Base-by-base conservation (phyloP, 1,140 invertebrate species). In the Mya arenaria region DNA sequence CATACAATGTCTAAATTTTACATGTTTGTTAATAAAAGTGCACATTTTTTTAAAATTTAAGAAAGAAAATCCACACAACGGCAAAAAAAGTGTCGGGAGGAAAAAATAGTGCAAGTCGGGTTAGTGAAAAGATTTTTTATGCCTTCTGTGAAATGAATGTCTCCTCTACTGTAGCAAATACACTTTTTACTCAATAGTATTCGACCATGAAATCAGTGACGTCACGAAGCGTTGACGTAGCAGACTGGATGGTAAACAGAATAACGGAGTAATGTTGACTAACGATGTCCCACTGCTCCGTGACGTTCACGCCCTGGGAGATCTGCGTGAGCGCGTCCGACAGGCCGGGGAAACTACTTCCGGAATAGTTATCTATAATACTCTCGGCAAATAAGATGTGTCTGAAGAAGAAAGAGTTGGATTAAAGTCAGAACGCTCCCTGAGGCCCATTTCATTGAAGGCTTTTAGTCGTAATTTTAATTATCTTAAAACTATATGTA, bases 301-400 rank as follows among this genome's bases (percentile, higher is more conserved):
- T 36, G 15, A 82, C 56, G 44, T 83, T 69, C 3, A 74, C 30
- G 6, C 52, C 56, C 4, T 75, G 73, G 5, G 88, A 85, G 8
- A 92, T 91, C 44, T 90, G 80, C 80, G 88, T 90, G 74, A 92
- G 52, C 4, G 87, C 83, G 71, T 94, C 93, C 1, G 87, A 85
- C n/a, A 94, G 85, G 13, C 93, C 93, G 25, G 93, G 91, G 81
- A 93, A 93, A 69, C 89, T 91, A 28, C 90, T 90, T 13, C 91
- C 90, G 34, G 92, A 83, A 84, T 94, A 94, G 4, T 83, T 83
- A 81, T 94, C 89, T 0, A 88, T 84, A 36, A 74, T 80, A 69
- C 92, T 93, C 32, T 92, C 90, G 0, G 93, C 91, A 71, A 92
- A 91, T 15, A 94, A 68, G 44, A 93, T 79, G 82, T 94, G 92